These are phyloP conservation scores for Brenthis daphne DNA, from an alignment of 2,888 invertebrate genomes.

Conservation along the genomic window DNA sequence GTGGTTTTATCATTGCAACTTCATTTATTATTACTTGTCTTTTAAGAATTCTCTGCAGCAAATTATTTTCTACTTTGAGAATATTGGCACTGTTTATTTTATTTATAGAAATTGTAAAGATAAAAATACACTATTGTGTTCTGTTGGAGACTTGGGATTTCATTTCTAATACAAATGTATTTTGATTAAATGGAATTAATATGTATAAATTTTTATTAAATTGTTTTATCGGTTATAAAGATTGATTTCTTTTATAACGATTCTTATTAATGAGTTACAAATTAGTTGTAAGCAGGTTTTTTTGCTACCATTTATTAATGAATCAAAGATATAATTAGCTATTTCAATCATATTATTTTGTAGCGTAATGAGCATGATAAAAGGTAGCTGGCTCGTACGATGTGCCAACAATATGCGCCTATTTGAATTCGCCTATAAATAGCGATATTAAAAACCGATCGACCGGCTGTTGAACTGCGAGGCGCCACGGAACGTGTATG, in stretches of 20 bases:
- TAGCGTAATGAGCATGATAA: constrained; percentile 29
- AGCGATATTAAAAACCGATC: constrained; percentile 61
- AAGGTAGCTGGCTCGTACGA: constrained; percentile 39
- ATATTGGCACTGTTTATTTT: neutral
- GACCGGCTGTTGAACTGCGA: constrained; percentile 62
- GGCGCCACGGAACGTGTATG: constrained; percentile 46
- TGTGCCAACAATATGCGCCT: constrained; percentile 51
- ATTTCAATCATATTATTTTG: constrained; percentile 6
- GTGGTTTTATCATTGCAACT: constrained; percentile 27
- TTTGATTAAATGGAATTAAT: too few species aligned
- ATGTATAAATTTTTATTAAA: too few species aligned
- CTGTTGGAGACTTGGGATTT: too few species aligned
- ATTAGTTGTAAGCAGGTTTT: too few species aligned
- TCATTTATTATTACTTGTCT: constrained; percentile 25
- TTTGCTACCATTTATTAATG: neutral
- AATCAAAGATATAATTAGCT: neutral
- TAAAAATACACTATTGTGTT: too few species aligned
- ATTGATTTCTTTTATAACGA: too few species aligned
- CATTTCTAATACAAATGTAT: too few species aligned
- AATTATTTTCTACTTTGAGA: neutral
- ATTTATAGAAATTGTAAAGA: neutral
- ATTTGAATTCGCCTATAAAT: constrained; percentile 61
- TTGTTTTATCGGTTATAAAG: too few species aligned
- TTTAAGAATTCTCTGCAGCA: constrained; percentile 4
- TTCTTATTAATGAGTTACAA: too few species aligned